phyloP scores from a whole-genome alignment of 2,797 vertebrate species.

The Lagocephalus sceleratus region DNA sequence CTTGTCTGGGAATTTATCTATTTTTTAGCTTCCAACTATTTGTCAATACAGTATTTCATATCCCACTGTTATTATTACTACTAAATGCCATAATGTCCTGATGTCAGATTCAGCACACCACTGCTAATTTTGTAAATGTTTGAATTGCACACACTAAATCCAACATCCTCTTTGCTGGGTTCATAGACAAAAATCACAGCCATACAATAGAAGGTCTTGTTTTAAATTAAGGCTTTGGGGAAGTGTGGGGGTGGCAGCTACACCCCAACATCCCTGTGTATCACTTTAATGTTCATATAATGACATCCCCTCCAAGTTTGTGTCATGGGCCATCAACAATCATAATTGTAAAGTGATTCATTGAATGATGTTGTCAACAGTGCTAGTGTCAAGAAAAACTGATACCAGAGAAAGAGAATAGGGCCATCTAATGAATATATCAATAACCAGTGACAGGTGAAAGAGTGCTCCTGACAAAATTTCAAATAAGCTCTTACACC shows the following conservation, averaged over 20 bases:
- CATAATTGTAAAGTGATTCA: constrained; percentile 88
- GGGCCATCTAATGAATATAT: constrained; percentile 84
- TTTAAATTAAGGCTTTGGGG: constrained; percentile 58
- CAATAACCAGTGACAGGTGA: constrained; percentile 85
- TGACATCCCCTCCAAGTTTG: constrained; percentile 81
- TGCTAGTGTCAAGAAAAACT: constrained; percentile 78
- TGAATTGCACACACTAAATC: no score
- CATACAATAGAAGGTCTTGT: constrained; percentile 41
- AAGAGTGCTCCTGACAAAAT: constrained; percentile 73
- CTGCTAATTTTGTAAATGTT: no score
- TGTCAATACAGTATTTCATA: no score
- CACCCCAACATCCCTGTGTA: constrained; percentile 74
- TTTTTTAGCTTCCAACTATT: no score
- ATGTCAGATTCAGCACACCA: no score
- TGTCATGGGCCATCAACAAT: constrained; percentile 87
- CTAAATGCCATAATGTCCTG: no score
- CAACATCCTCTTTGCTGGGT: no score
- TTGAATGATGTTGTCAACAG: constrained; percentile 83
- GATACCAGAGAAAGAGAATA: constrained; percentile 76
- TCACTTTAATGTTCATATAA: constrained; percentile 87
- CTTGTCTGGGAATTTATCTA: no score
- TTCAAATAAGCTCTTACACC: constrained; percentile 79
- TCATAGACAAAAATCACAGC: constrained; percentile 1
- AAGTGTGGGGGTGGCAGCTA: constrained; percentile 31
- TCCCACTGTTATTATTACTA: no score